phyloP scores from a whole-genome alignment of 2,113 vertebrate species.

The Aptenodytes patagonicus region DNA sequence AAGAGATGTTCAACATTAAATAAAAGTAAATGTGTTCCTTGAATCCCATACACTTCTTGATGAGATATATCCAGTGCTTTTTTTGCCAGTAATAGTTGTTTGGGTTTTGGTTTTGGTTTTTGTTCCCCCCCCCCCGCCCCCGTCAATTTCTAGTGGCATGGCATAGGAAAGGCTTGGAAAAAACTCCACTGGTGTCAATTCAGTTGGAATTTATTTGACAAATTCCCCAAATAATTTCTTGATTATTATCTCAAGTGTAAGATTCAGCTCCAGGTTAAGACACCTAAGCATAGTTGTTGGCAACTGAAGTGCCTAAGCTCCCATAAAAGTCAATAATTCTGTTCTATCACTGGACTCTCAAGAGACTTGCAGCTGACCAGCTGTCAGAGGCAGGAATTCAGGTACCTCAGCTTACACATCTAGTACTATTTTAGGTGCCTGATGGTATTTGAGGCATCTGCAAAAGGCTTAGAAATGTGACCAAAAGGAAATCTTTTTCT shows the following conservation, averaged over 20 bases:
- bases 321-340: background rate
- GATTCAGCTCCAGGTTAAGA: background rate
- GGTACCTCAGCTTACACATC: background rate
- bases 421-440: background rate
- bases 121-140: too few species aligned
- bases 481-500: background rate
- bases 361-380: background rate
- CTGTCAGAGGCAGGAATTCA: background rate
- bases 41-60: background rate
- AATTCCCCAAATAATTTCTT: background rate
- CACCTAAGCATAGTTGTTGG: background rate
- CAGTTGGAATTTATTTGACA: background rate
- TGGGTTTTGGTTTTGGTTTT: background rate
- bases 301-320: background rate
- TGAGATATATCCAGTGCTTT: background rate
- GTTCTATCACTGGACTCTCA: background rate
- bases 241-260: background rate
- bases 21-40: background rate
- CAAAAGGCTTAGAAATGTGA: background rate
- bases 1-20: background rate
- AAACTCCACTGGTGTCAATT: background rate
- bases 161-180: background rate
- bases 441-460: background rate
- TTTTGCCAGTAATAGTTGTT: background rate
- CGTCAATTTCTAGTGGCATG: background rate